Base-by-base conservation (phyloP, 2,888 invertebrate genomes). In the Sthenelais limicola region DNA sequence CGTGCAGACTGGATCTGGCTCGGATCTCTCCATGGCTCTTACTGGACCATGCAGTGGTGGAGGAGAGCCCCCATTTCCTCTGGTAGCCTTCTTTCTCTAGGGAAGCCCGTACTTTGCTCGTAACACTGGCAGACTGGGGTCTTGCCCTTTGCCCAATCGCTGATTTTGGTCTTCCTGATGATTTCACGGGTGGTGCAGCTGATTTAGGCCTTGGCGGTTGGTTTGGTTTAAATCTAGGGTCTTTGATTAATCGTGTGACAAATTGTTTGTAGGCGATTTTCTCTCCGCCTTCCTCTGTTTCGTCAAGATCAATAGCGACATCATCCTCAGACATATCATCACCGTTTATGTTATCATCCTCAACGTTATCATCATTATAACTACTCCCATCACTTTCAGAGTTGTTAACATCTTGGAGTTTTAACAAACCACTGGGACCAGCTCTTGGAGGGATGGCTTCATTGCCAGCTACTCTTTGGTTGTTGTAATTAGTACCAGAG, bases 31-130 rank as follows among this genome's bases (percentile, higher is more conserved):
- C 78, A 1, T 79, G 77, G 54, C 82, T 80, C 71, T 80, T 82
- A 0, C 83, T 81, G 24, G 77, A 74, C 85, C 85, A 85, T 0
- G 83, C 82, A 4, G 77, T 79, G 43, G 83, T 84, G 4, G 84
- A 84, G 5, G 84, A 84, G 24, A 78, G 78, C 4, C 79, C 79
- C 84, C 84, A 84, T 66, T 80, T 81, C 7, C 83, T n/a, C 47
- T 69, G 28, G 24, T 67, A 51, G 4, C 71, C 71, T 3, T 67
- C 51, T 15, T 51, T 48, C 32, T 73, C 73, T 1, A 70, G 51
- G n/a, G 70, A 70, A 12, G 26, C 21, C 15, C 68, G 24, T n/a
- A 75, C 75, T 26, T 74, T 71, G 49, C 71, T 67, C 18, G 26
- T 70, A 7, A 21, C 56, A 3, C 18, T 24, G 26, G 70, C 70